A percentile compares a stretch with the other conserved stretches of the same genome.
These are phyloP conservation scores for Aldrovandia affinis DNA, from an alignment of 2,797 vertebrate species.

Conservation along the genomic window DNA sequence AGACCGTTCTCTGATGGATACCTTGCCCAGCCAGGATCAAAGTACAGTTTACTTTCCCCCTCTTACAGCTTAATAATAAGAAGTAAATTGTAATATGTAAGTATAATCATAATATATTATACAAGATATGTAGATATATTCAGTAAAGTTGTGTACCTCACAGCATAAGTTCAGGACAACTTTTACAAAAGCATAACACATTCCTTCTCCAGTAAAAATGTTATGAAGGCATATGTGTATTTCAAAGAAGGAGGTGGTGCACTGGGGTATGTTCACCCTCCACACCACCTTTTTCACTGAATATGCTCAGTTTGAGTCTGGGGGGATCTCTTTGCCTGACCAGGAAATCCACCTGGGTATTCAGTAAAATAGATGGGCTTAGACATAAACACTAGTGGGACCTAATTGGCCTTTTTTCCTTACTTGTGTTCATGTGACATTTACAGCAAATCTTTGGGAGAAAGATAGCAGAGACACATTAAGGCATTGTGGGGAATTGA, in stretches of 20 bases:
- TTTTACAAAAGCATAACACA: too few species aligned
- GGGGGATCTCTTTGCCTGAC: not conserved
- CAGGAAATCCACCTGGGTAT: not conserved
- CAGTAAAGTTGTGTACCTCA: too few species aligned
- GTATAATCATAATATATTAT: too few species aligned
- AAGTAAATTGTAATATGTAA: too few species aligned
- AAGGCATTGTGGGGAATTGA: constrained; percentile 1
- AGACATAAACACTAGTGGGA: not conserved
- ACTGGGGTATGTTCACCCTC: not conserved
- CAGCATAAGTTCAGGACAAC: too few species aligned
- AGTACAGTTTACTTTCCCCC: too few species aligned
- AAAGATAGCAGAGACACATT: not conserved
- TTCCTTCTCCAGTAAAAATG: too few species aligned
- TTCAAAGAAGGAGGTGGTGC: not conserved
- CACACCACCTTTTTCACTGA: not conserved
- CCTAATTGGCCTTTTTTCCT: not conserved
- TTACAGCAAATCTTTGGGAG: not conserved
- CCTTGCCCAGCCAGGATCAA: too few species aligned
- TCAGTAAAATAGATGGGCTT: not conserved
- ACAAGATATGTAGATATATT: too few species aligned
- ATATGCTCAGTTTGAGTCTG: not conserved
- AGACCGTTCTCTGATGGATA: too few species aligned
- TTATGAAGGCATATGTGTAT: not conserved
- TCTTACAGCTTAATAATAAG: too few species aligned
- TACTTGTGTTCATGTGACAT: not conserved